These are phyloP conservation scores for Lepidochrysops patricia DNA, from an alignment of 2,888 invertebrate genomes.

Conservation along the genomic window DNA sequence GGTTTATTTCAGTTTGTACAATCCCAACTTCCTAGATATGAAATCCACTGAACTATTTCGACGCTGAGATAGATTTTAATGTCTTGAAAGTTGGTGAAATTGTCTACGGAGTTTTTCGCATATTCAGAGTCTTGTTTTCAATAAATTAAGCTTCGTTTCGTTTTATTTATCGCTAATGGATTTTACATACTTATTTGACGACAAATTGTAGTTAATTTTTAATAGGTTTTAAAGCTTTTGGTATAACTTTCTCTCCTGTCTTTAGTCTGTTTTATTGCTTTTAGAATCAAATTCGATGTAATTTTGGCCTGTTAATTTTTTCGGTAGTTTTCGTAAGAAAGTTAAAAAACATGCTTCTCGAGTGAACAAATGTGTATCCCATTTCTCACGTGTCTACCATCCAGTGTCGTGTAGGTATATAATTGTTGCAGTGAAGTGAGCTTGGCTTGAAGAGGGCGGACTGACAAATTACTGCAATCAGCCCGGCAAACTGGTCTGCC, in stretches of 20 bases:
- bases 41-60: conserved; percentile 26
- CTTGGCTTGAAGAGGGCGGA: conserved; percentile 22
- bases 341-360: not conserved
- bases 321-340: too few relatives aligned
- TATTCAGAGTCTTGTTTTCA: conserved; percentile 4
- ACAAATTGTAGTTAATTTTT: too few relatives aligned
- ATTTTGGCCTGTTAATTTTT: too few relatives aligned
- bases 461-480: conserved; percentile 50
- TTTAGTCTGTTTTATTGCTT: not conserved
- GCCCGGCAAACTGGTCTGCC: conserved; percentile 22
- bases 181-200: not conserved
- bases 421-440: conserved; percentile 10
- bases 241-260: not conserved
- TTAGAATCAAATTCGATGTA: too few relatives aligned
- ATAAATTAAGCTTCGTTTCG: not conserved
- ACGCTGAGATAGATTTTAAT: conserved; percentile 37
- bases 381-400: conserved; percentile 2
- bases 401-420: conserved; percentile 1
- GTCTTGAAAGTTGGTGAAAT: conserved; percentile 31
- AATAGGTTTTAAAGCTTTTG: too few relatives aligned
- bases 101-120: conserved; percentile 23
- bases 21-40: conserved; percentile 6
- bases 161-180: not conserved
- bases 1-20: conserved; percentile 10
- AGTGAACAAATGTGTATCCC: not conserved